phyloP scores from a whole-genome alignment of 2,888 invertebrate species.

The Siphlonurus alternatus region DNA sequence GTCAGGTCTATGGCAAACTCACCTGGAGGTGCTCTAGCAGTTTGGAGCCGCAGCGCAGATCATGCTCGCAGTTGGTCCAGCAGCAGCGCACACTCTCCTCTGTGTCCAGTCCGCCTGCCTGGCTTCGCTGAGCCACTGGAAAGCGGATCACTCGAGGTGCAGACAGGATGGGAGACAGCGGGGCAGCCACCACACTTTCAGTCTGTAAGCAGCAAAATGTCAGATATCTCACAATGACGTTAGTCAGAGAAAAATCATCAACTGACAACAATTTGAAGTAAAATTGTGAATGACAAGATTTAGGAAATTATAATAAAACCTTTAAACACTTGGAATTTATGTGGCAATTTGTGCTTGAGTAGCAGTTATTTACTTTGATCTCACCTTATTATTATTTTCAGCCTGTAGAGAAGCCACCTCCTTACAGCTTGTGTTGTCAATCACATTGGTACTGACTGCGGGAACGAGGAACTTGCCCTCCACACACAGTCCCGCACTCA shows the following conservation, averaged over 20 bases:
- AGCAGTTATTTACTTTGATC: background rate
- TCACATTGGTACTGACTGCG: slow-evolving; percentile 5
- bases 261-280: background rate
- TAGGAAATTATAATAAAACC: too few relatives aligned
- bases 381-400: background rate
- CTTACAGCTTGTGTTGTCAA: slow-evolving; percentile 12
- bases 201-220: too few relatives aligned
- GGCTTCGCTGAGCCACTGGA: slow-evolving; percentile 35
- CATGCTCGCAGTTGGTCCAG: slow-evolving; percentile 67
- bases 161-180: slow-evolving; percentile 51
- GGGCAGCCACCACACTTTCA: slow-evolving; percentile 21
- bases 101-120: slow-evolving; percentile 19
- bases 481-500: background rate
- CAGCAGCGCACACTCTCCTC: slow-evolving; percentile 34
- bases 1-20: too few relatives aligned
- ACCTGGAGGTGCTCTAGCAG: slow-evolving; percentile 80
- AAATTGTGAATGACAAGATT: too few relatives aligned
- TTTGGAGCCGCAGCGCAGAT: slow-evolving; percentile 62
- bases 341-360: too few relatives aligned
- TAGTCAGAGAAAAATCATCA: background rate
- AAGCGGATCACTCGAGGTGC: slow-evolving; percentile 69
- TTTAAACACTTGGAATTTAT: too few relatives aligned
- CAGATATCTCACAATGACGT: too few relatives aligned
- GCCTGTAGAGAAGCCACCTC: slow-evolving; percentile 9
- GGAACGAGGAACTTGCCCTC: background rate